phyloP scores from a whole-genome alignment of 2,888 invertebrate genomes.

The Serripes groenlandicus region DNA sequence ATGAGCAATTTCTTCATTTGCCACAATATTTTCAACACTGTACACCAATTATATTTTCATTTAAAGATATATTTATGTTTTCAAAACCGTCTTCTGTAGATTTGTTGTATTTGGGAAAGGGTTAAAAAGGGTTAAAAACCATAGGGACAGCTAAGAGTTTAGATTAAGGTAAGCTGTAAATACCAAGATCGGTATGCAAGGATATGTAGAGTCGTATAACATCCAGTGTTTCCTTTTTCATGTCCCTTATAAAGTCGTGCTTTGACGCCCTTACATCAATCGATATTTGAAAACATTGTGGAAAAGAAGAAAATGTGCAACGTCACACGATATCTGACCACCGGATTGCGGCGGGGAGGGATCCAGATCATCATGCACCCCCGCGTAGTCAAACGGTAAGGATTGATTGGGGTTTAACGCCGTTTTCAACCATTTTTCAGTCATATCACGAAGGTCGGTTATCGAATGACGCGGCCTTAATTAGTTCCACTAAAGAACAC shows the following conservation, averaged over 20 bases:
- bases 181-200: too few relatives aligned
- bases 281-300: too few relatives aligned
- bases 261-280: neutral
- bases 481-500: neutral
- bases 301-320: too few relatives aligned
- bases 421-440: neutral
- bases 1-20: neutral
- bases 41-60: too few relatives aligned
- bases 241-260: neutral
- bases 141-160: too few relatives aligned
- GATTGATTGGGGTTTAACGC: neutral
- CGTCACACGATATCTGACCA: too few relatives aligned
- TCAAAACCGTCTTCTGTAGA: too few relatives aligned
- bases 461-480: neutral
- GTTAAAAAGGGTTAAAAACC: too few relatives aligned
- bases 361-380: neutral
- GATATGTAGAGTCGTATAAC: too few relatives aligned
- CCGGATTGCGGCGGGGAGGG: neutral
- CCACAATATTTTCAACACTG: neutral
- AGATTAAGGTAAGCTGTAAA: too few relatives aligned
- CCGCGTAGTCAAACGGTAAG: neutral
- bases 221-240: neutral
- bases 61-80: too few relatives aligned
- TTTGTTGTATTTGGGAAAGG: too few relatives aligned
- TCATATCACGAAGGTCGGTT: neutral